A percentile compares a stretch with the other conserved stretches of the same genome.
phyloP scores from a whole-genome alignment of 2,797 vertebrate genomes.

The Poecilia picta region DNA sequence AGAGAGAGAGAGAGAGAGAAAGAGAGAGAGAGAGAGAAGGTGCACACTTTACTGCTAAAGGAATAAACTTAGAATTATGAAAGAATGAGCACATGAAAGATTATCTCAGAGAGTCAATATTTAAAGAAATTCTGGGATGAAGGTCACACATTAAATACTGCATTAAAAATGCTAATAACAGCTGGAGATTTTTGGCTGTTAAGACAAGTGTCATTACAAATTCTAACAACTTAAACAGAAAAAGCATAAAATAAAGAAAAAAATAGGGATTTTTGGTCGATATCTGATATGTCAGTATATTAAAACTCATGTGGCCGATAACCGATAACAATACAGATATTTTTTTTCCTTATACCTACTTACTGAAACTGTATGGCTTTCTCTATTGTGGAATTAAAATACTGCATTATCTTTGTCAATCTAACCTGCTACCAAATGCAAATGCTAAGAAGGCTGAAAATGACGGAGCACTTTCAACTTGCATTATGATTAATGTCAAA shows the following conservation, averaged over 20 bases:
- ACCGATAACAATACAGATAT: no score
- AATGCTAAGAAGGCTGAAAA: no score
- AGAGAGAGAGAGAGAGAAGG: conserved; percentile 6
- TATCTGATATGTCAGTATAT: no score
- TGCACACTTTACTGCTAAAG: conserved; percentile 34
- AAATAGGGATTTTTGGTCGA: no score
- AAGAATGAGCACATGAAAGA: conserved; percentile 29
- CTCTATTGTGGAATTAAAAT: no score
- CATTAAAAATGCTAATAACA: background rate
- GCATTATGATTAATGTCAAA: no score
- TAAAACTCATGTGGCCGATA: no score
- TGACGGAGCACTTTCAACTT: no score
- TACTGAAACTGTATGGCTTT: no score
- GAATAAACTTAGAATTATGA: conserved; percentile 21
- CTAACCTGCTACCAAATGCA: no score
- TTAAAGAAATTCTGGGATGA: conserved; percentile 6
- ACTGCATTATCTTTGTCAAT: no score
- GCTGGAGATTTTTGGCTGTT: background rate
- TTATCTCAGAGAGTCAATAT: background rate
- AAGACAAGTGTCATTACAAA: background rate
- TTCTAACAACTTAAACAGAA: background rate
- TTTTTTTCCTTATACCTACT: no score
- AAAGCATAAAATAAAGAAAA: background rate
- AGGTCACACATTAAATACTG: background rate
- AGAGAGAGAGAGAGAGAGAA: background rate